Conservation (phyloP, 2,888 invertebrate genomes). For the Melipona bicolor region DNA sequence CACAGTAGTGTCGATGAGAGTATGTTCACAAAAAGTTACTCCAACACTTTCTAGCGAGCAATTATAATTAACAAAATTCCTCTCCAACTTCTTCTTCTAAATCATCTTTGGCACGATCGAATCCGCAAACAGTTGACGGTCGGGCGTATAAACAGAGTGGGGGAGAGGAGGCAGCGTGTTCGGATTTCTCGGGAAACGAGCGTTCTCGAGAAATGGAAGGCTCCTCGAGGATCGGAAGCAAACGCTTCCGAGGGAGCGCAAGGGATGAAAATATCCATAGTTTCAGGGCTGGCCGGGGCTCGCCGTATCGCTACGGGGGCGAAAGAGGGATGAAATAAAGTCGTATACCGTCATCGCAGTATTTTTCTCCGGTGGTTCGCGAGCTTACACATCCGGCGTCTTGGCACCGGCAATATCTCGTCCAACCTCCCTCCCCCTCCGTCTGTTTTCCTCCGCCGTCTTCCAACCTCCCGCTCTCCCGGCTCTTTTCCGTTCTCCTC, state of each 20-base stretch:
- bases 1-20: too few species aligned
- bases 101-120: constrained; percentile 1
- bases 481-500: not conserved
- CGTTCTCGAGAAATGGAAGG: constrained; percentile 4
- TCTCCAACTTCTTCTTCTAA: too few species aligned
- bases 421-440: constrained; percentile 6
- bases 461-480: not conserved
- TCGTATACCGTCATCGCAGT: constrained; percentile 56
- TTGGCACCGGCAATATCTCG: constrained; percentile 62
- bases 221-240: constrained; percentile 29
- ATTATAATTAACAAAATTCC: too few species aligned
- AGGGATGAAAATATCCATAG: constrained; percentile 53
- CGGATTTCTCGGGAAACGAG: constrained; percentile 11
- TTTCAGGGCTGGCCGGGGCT: constrained; percentile 6
- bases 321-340: constrained; percentile 56
- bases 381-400: constrained; percentile 63
- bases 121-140: not conserved
- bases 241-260: constrained; percentile 23
- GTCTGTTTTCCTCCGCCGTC: not conserved
- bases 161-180: not conserved
- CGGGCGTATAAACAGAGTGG: not conserved
- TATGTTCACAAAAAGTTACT: too few species aligned
- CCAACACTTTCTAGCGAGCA: too few species aligned
- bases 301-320: constrained; percentile 31
- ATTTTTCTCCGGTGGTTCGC: constrained; percentile 61